Base-by-base conservation (phyloP, 2,113 vertebrate species). In the Genyomyrus donnyi region DNA sequence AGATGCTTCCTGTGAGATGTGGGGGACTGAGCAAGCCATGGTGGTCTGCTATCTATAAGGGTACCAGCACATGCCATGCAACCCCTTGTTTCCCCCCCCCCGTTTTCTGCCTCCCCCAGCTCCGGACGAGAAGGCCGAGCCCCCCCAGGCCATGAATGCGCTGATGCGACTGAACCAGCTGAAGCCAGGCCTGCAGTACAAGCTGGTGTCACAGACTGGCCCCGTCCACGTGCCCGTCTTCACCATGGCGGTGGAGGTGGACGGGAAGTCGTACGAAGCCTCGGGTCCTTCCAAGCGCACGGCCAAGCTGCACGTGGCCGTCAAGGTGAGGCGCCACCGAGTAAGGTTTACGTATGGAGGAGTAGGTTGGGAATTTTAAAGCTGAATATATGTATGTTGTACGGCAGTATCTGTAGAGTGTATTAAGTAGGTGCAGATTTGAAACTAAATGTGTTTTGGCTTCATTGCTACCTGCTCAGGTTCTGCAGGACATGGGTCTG, bases 151-250 rank as follows among this genome's bases (percentile, higher is more conserved):
- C 3, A 99, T 99, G 98, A 99, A 99, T 0, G 98, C 98, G 0
- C 93, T 99, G 89, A 99, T 99, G 98, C 96, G 98, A 42, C 93
- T 99, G 39, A 99, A 99, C 92, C 98, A 99, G 95, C 96, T 99
- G n/a, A 99, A 98, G 91, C 98, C 98, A 0, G 98, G 98, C 0
- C 97, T 99, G 42, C 97, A 99, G 94, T 99, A 99, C 93, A 98
- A 98, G 31, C 96, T 99, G 7, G 94, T 99, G 1, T 99, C 98
- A 2, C 98, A 99, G 92, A 98, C 98, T 0, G 98, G 98, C 0
- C 98, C 98, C 0, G 98, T 99, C 24, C 98, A 99, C 0, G 98
- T 98, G 0, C 98, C 98, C 0, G 97, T 99, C 90, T 99, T 99
- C 91, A 99, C 98, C 0, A 99, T 99, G 98, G 94, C 97, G 0